These are phyloP conservation scores for human (Homo sapiens) DNA, from an alignment of 2,113 vertebrate genomes.

Conservation along the genomic window GRCh38 chr6:12199001-12199500, in stretches of 20 bases:
- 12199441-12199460: no score
- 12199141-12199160: not conserved
- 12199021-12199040: not conserved
- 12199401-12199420: no score
- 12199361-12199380: no score
- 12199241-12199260: not conserved
- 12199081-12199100: not conserved
- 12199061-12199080: not conserved
- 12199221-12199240: not conserved
- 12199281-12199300: not conserved
- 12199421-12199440: no score
- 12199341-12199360: no score
- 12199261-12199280: no score
- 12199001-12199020: not conserved
- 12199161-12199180: not conserved
- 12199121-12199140: not conserved
- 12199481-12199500: no score
- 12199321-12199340: no score
- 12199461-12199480: no score
- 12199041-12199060: not conserved
- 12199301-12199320: no score
- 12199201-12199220: not conserved
- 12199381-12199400: no score
- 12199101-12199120: not conserved
- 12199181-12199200: not conserved